phyloP scores from a whole-genome alignment of 2,797 vertebrate genomes.

The Notolepis coatsorum region DNA sequence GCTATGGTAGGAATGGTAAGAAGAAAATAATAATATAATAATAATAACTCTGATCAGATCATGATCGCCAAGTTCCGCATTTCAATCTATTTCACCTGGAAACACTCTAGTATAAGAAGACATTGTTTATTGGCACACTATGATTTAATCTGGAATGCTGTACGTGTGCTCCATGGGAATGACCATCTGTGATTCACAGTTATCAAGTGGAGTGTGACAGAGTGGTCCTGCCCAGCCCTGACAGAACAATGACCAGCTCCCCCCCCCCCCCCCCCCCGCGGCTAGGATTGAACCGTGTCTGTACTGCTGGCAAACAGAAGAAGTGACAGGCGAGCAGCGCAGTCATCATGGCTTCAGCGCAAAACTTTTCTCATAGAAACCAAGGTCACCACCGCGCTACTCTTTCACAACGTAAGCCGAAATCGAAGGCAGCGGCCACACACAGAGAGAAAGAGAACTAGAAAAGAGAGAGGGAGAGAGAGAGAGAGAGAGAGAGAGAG shows the following conservation, averaged over 20 bases:
- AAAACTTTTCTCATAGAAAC: conserved; percentile 54
- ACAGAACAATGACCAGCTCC: conserved; percentile 29
- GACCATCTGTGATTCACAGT: background rate
- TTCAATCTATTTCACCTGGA: no score
- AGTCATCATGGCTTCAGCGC: conserved; percentile 44
- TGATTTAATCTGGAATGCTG: no score
- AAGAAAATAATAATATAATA: background rate
- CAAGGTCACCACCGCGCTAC: conserved; percentile 53
- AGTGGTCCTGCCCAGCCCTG: conserved; percentile 13
- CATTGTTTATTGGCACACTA: no score
- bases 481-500: conserved; percentile 28
- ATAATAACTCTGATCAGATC: no score
- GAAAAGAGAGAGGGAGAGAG: background rate
- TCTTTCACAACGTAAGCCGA: conserved; percentile 21
- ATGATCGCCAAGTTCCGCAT: no score
- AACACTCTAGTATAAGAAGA: no score
- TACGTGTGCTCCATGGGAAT: background rate
- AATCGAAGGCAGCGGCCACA: conserved; percentile 29
- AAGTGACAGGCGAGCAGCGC: conserved; percentile 9
- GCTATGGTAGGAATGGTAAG: background rate
- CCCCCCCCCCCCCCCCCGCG: conserved; percentile 18
- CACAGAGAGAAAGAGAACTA: conserved; percentile 3
- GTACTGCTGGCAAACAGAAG: conserved; percentile 54
- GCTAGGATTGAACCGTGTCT: conserved; percentile 61
- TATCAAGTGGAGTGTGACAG: background rate